A percentile compares a stretch with the other conserved stretches of the same genome.
phyloP scores from a whole-genome alignment of 2,113 vertebrate genomes.

The Xiphophorus couchianus region DNA sequence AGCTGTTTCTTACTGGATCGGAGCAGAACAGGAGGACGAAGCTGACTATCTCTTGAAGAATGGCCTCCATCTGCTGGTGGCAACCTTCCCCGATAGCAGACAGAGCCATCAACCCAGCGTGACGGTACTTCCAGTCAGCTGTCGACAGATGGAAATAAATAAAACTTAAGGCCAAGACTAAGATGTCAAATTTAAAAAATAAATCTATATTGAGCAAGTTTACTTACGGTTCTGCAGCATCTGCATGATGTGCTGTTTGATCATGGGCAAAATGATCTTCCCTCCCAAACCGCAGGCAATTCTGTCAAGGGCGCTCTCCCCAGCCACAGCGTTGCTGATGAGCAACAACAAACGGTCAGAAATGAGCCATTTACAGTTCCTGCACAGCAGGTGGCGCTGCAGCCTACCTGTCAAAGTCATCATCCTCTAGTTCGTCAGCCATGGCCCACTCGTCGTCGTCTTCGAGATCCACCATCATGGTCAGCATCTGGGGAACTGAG shows the following conservation, averaged over 20 bases:
- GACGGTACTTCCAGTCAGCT: slow-evolving; percentile 98
- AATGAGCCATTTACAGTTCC: background rate
- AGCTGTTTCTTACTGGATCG: slow-evolving; percentile 87
- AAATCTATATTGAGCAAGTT: background rate
- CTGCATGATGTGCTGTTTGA: slow-evolving; percentile 98
- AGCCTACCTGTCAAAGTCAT: slow-evolving; percentile 94
- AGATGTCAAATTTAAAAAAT: background rate
- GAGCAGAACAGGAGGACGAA: slow-evolving; percentile 95
- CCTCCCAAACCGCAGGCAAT: slow-evolving; percentile 97
- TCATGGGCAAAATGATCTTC: slow-evolving; percentile 96
- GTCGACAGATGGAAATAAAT: background rate
- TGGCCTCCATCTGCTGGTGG: slow-evolving; percentile 99
- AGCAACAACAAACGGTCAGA: background rate
- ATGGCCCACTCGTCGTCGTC: slow-evolving; percentile 98
- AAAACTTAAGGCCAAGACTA: too few species aligned
- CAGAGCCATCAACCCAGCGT: slow-evolving; percentile 96
- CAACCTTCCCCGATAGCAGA: slow-evolving; percentile 98
- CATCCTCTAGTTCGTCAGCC: slow-evolving; percentile 94
- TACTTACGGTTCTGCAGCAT: slow-evolving; percentile 98
- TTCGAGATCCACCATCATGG: slow-evolving; percentile 99
- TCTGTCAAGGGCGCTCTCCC: slow-evolving; percentile 95
- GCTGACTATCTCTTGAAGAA: slow-evolving; percentile 95
- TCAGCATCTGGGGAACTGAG: slow-evolving; percentile 96
- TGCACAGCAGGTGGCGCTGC: background rate
- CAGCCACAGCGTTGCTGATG: slow-evolving; percentile 93